A percentile compares a stretch with the other conserved stretches of the same genome.
Conservation (phyloP, 2,113 vertebrate genomes). For the Aegithalos caudatus region DNA sequence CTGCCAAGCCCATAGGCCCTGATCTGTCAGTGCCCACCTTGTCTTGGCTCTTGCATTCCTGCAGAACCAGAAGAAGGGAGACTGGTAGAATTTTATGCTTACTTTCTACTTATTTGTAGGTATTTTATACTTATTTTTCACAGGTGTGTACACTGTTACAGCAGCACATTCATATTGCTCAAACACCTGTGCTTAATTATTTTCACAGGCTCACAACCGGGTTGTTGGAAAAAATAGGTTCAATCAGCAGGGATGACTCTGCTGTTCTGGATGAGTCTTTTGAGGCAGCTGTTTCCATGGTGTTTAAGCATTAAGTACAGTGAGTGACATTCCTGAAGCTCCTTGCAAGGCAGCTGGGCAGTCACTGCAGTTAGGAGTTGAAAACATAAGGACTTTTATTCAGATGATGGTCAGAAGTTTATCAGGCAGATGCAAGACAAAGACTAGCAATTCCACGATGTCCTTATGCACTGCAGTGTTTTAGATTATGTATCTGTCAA, state of each 20-base stretch:
- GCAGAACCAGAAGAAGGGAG: neutral
- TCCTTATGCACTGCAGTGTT: neutral
- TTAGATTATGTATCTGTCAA: neutral
- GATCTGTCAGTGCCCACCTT: neutral
- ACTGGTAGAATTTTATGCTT: neutral
- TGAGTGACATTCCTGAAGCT: neutral
- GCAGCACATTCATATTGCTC: neutral
- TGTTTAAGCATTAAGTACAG: neutral
- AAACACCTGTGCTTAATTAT: neutral
- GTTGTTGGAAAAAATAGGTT: neutral
- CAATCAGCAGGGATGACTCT: neutral
- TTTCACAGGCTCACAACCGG: neutral
- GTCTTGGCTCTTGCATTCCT: neutral
- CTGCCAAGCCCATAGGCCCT: neutral
- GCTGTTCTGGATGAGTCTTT: neutral
- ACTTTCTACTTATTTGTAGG: neutral
- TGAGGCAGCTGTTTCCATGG: neutral
- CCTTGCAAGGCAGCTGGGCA: neutral
- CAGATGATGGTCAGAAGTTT: neutral
- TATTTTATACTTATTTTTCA: neutral
- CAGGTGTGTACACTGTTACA: accelerated
- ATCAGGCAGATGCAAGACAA: neutral
- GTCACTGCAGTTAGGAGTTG: neutral
- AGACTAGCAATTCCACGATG: neutral
- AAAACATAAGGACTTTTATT: neutral